Conservation (phyloP, 2,113 vertebrate species). For the Atractosteus spatula region DNA sequence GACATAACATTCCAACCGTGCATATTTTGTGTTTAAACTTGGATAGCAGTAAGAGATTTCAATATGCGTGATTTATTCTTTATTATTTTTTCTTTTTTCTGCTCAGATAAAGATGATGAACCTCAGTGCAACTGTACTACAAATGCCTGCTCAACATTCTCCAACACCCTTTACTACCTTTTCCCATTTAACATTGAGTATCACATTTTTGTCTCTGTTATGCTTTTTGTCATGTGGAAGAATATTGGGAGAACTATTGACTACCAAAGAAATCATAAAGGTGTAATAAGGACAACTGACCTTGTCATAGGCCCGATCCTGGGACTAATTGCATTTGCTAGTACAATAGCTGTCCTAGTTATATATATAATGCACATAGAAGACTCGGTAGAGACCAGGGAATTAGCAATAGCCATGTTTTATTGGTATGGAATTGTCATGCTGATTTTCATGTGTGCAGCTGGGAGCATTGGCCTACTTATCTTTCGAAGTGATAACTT, state of each 20-base stretch:
- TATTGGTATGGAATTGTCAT: constrained; percentile 80
- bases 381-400: constrained; percentile 65
- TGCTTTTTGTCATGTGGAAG: constrained; percentile 95
- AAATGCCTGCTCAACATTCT: constrained; percentile 77
- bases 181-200: constrained; percentile 97
- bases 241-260: constrained; percentile 86
- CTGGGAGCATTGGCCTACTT: constrained; percentile 69
- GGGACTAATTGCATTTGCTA: constrained; percentile 75
- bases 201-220: constrained; percentile 91
- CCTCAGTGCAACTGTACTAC: constrained; percentile 84
- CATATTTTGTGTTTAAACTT: no score
- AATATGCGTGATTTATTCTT: neutral
- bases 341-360: constrained; percentile 82
- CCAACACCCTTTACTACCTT: constrained; percentile 84
- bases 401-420: constrained; percentile 83
- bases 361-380: constrained; percentile 86
- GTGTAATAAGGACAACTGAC: constrained; percentile 54
- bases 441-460: constrained; percentile 78
- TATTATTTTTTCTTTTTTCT: constrained; percentile 34
- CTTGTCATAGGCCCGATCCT: constrained; percentile 71
- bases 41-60: no score
- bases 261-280: constrained; percentile 59
- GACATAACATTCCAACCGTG: no score
- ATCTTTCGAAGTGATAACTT: constrained; percentile 76
- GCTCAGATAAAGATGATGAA: constrained; percentile 63